phyloP scores from a whole-genome alignment of 2,797 vertebrate genomes.

The Enteromius anoplus region DNA sequence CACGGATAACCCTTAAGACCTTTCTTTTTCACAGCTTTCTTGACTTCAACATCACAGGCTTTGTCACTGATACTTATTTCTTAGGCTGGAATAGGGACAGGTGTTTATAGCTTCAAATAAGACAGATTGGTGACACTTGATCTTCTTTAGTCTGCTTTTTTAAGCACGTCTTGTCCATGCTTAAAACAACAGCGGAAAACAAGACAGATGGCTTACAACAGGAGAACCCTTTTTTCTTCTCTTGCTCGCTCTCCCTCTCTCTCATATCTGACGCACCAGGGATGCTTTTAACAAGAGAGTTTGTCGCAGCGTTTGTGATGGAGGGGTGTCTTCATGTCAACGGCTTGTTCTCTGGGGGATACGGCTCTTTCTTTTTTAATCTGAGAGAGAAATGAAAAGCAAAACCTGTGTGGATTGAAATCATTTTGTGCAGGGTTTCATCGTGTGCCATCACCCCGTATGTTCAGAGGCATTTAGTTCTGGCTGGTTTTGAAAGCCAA shows the following conservation, averaged over 20 bases:
- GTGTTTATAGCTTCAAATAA: slow-evolving; percentile 59
- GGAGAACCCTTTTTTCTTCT: slow-evolving; percentile 46
- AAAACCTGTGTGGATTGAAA: slow-evolving; percentile 58
- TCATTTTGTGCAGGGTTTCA: slow-evolving; percentile 57
- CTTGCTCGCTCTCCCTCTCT: slow-evolving; percentile 43
- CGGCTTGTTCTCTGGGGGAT: slow-evolving; percentile 53
- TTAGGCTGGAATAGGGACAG: slow-evolving; percentile 51
- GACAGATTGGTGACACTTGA: slow-evolving; percentile 53
- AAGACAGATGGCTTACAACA: slow-evolving; percentile 67
- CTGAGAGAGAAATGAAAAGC: slow-evolving; percentile 54
- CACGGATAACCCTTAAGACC: slow-evolving; percentile 24
- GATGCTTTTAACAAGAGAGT: slow-evolving; percentile 61
- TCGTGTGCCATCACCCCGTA: slow-evolving; percentile 61
- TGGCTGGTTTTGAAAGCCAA: slow-evolving; percentile 60
- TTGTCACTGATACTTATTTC: slow-evolving; percentile 37
- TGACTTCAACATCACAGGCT: slow-evolving; percentile 36
- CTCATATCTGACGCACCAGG: slow-evolving; percentile 58
- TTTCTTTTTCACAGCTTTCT: slow-evolving; percentile 33
- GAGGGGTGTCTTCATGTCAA: slow-evolving; percentile 61
- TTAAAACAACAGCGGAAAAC: slow-evolving; percentile 58
- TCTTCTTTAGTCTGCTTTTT: slow-evolving; percentile 56
- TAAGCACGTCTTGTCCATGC: slow-evolving; percentile 51
- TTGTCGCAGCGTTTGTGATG: slow-evolving; percentile 57
- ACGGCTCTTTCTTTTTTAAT: slow-evolving; percentile 47
- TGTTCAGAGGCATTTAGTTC: slow-evolving; percentile 59